Conservation (phyloP, 2,797 vertebrate genomes). For the Paramormyrops hopkinsi region DNA sequence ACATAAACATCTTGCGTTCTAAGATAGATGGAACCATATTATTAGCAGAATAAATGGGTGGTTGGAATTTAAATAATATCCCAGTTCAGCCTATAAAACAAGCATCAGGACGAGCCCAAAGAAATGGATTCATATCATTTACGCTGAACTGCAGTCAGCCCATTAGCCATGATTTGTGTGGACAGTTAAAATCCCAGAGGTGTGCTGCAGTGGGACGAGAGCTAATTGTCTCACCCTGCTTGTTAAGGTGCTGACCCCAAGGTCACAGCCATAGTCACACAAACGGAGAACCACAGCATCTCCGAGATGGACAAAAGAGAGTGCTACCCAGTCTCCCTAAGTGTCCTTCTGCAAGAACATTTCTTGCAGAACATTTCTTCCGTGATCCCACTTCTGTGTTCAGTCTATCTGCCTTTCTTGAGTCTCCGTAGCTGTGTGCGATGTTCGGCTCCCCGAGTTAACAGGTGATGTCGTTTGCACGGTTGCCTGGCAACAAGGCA, state of each 20-base stretch:
- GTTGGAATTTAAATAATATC: background rate
- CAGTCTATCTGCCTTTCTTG: background rate
- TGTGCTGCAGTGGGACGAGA: background rate
- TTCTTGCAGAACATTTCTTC: background rate
- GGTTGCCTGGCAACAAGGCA: slow-evolving; percentile 12
- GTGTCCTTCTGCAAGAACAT: background rate
- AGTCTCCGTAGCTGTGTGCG: background rate
- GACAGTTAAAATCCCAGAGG: background rate
- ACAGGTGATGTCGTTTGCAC: slow-evolving; percentile 9
- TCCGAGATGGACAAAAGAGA: background rate
- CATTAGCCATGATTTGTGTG: background rate
- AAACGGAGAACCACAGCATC: background rate
- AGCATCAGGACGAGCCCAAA: background rate
- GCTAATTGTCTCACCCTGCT: background rate
- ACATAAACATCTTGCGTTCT: background rate
- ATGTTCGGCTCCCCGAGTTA: background rate
- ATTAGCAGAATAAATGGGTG: background rate
- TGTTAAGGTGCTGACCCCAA: background rate
- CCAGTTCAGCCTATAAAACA: background rate
- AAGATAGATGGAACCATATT: background rate
- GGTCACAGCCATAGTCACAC: background rate
- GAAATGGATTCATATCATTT: background rate
- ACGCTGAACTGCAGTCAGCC: background rate
- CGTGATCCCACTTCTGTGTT: background rate
- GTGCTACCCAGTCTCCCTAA: background rate